These are phyloP conservation scores for Chydorus sphaericus DNA, from an alignment of 2,888 invertebrate genomes.

Conservation along the genomic window DNA sequence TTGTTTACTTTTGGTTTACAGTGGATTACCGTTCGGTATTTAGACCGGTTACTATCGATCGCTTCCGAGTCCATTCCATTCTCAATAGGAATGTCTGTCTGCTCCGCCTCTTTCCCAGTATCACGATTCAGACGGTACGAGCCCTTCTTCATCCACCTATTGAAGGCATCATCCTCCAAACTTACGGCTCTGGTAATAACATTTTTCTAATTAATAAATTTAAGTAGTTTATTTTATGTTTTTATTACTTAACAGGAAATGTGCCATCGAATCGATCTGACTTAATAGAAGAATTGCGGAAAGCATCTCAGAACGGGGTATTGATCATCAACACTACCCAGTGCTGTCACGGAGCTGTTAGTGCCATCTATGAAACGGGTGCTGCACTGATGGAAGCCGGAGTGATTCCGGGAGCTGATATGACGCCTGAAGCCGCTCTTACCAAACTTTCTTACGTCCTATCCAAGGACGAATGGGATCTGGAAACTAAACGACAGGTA, in stretches of 20 bases:
- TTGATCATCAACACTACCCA: constrained; percentile 87
- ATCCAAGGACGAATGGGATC: constrained; percentile 53
- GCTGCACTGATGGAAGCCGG: constrained; percentile 52
- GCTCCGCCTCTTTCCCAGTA: constrained; percentile 78
- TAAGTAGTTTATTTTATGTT: too few relatives aligned
- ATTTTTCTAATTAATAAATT: too few relatives aligned
- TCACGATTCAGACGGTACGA: constrained; percentile 53
- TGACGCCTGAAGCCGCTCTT: constrained; percentile 89
- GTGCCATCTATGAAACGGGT: constrained; percentile 69
- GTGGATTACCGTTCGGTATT: constrained; percentile 48
- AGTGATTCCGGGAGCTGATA: constrained; percentile 64
- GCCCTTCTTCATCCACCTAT: constrained; percentile 51
- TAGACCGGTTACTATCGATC: constrained; percentile 42
- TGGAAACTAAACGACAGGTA: constrained; percentile 48
- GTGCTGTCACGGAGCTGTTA: constrained; percentile 67
- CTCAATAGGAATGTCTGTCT: constrained; percentile 74
- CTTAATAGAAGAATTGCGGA: constrained; percentile 50
- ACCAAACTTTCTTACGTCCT: constrained; percentile 81
- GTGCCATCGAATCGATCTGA: constrained; percentile 72
- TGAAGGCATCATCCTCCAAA: constrained; percentile 71
- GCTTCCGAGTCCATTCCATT: constrained; percentile 52
- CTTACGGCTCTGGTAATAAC: constrained; percentile 64
- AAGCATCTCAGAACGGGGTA: constrained; percentile 58
- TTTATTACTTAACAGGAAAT: too few relatives aligned
- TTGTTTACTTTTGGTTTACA: constrained; percentile 27